Conservation (phyloP, 2,797 vertebrate genomes). For the Apogon talboti region DNA sequence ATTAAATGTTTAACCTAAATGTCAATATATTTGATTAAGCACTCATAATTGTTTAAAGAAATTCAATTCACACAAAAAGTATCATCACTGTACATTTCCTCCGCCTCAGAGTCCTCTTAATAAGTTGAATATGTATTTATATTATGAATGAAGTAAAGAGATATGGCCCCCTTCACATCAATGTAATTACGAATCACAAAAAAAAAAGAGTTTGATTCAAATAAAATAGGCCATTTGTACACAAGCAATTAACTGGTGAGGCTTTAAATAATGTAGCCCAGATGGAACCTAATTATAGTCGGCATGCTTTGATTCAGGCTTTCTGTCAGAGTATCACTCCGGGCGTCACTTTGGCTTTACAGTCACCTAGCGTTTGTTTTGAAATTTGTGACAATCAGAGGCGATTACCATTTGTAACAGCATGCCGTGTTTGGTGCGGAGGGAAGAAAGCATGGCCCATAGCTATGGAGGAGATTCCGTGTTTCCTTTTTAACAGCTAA, state of each 20-base stretch:
- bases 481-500: constrained; percentile 74
- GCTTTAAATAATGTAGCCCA: constrained; percentile 86
- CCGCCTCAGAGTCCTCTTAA: constrained; percentile 61
- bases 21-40: constrained; percentile 66
- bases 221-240: constrained; percentile 87
- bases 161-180: constrained; percentile 75
- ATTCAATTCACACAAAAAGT: constrained; percentile 56
- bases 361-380: constrained; percentile 84
- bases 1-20: constrained; percentile 76
- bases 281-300: constrained; percentile 88
- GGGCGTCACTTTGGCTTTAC: constrained; percentile 83
- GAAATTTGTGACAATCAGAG: constrained; percentile 85
- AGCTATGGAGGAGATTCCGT: constrained; percentile 78
- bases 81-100: constrained; percentile 63
- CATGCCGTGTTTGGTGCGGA: constrained; percentile 76
- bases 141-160: constrained; percentile 72
- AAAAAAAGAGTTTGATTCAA: constrained; percentile 84
- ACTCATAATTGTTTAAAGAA: constrained; percentile 67
- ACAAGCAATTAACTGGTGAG: constrained; percentile 85
- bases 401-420: constrained; percentile 83
- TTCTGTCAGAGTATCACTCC: constrained; percentile 80
- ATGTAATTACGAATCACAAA: constrained; percentile 82
- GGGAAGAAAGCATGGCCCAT: constrained; percentile 82
- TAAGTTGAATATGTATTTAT: constrained; percentile 76
- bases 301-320: constrained; percentile 83